Conservation (phyloP, 2,888 invertebrate genomes). For the Lycia hirtaria region DNA sequence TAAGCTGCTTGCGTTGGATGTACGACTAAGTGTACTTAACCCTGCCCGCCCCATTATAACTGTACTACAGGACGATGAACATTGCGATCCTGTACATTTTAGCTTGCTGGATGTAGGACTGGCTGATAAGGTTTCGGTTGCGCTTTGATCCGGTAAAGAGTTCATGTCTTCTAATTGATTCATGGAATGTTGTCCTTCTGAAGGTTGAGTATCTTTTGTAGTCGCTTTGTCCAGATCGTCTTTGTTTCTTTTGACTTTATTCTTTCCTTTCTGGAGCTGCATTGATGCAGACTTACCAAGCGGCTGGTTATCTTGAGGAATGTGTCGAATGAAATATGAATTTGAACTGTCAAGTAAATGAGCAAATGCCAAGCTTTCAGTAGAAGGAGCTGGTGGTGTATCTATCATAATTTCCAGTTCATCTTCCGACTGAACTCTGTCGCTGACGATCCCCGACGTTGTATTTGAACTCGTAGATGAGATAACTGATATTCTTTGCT, state of each 20-base stretch:
- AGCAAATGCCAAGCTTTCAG: conserved; percentile 92
- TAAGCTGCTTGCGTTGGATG: conserved; percentile 92
- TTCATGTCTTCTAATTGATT: conserved; percentile 66
- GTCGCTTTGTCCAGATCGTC: conserved; percentile 59
- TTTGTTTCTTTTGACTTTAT: conserved; percentile 62
- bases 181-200: conserved; percentile 55
- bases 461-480: conserved; percentile 98
- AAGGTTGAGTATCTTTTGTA: conserved; percentile 54
- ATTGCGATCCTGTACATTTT: conserved; percentile 91
- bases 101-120: conserved; percentile 85
- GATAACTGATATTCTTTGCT: conserved; percentile 95
- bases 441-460: conserved; percentile 98
- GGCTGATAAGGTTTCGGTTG: conserved; percentile 80
- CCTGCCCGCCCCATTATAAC: conserved; percentile 89
- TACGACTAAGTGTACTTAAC: conserved; percentile 83
- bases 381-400: conserved; percentile 93
- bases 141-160: conserved; percentile 73
- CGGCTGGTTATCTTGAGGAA: conserved; percentile 63
- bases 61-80: conserved; percentile 94
- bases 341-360: conserved; percentile 89
- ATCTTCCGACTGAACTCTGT: conserved; percentile 97
- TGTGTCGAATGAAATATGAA: conserved; percentile 70
- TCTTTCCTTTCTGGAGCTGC: conserved; percentile 69
- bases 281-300: conserved; percentile 71
- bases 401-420: conserved; percentile 96